A percentile compares a stretch with the other conserved stretches of the same genome.
Evolutionary conservation across 2,113 vertebrate species (phyloP).

Genomic region (Chionodraco myersi): DNA sequence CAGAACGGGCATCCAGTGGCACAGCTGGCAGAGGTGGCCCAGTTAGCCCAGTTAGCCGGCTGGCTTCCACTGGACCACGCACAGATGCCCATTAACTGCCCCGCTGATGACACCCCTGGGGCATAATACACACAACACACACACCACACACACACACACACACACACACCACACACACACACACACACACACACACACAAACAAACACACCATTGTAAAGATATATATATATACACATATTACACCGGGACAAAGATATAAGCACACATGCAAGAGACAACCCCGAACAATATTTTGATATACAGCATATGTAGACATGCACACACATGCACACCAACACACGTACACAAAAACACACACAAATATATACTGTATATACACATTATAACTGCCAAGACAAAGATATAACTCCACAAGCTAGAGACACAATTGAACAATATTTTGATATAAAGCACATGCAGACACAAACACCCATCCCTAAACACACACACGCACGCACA

Average conservation of each 20-base stretch:
- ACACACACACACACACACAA: not conserved
- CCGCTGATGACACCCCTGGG: conserved; percentile 82
- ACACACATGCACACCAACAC: conserved; percentile 12
- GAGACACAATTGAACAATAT: no score
- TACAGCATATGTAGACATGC: conserved; percentile 4
- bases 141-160: conserved; percentile 43
- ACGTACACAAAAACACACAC: conserved; percentile 7
- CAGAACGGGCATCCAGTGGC: conserved; percentile 74
- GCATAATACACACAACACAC: conserved; percentile 53
- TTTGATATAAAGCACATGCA: conserved; percentile 3
- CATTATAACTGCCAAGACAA: no score
- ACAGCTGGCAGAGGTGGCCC: conserved; percentile 84
- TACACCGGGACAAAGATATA: conserved; percentile 31
- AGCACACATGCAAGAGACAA: conserved; percentile 14
- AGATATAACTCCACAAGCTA: conserved; percentile 13
- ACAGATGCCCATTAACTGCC: conserved; percentile 87
- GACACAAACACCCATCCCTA: conserved; percentile 13
- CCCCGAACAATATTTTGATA: conserved; percentile 50
- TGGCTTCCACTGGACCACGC: conserved; percentile 82
- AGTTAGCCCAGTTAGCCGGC: conserved; percentile 79
- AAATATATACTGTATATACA: not conserved
- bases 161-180: conserved; percentile 11
- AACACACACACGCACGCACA: conserved; percentile 17
- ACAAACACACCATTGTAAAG: conserved; percentile 3
- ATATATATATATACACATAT: conserved; percentile 27